Percentiles rank a stretch among this genome's conserved stretches.
phyloP scores from a whole-genome alignment of 2,888 invertebrate genomes.

The Disparrhopalites patrizii region DNA sequence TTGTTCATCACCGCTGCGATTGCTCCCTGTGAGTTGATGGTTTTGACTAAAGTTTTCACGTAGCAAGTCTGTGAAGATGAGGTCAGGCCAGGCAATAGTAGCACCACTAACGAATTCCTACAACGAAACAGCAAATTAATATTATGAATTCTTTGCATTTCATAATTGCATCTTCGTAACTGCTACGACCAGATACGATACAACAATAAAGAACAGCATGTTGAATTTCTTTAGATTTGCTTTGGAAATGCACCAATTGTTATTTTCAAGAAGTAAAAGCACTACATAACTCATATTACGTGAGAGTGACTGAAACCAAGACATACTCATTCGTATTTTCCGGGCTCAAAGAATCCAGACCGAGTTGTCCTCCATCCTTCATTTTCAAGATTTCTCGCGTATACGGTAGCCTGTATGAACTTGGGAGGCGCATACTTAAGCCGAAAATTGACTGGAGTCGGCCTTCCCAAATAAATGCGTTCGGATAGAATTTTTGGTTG shows the following conservation, averaged over 20 bases:
- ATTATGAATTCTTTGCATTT: too few relatives aligned
- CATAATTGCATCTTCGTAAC: too few relatives aligned
- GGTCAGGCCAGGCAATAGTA: constrained; percentile 75
- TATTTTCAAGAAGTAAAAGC: too few relatives aligned
- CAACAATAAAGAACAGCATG: too few relatives aligned
- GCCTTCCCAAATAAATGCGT: constrained; percentile 62
- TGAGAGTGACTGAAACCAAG: too few relatives aligned
- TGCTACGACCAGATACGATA: too few relatives aligned
- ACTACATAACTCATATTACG: too few relatives aligned
- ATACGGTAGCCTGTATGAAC: constrained; percentile 26
- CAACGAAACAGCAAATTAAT: too few relatives aligned
- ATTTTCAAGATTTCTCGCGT: constrained; percentile 24
- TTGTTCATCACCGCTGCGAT: constrained; percentile 72
- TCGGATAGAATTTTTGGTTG: constrained; percentile 71
- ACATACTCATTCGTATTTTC: constrained; percentile 49
- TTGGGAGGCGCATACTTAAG: constrained; percentile 20
- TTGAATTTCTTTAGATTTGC: too few relatives aligned
- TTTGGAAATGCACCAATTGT: too few relatives aligned
- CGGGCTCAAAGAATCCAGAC: constrained; percentile 65
- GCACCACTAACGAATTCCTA: constrained; percentile 59
- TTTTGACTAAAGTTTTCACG: constrained; percentile 68
- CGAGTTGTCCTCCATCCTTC: constrained; percentile 52
- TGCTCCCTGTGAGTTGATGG: constrained; percentile 62
- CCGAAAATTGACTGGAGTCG: constrained; percentile 50
- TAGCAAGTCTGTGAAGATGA: constrained; percentile 74